Evolutionary conservation across 2,113 vertebrate genomes (phyloP), one percentile per base, ranked within the genome.

Genomic region (Nyctereutes procyonoides): DNA sequence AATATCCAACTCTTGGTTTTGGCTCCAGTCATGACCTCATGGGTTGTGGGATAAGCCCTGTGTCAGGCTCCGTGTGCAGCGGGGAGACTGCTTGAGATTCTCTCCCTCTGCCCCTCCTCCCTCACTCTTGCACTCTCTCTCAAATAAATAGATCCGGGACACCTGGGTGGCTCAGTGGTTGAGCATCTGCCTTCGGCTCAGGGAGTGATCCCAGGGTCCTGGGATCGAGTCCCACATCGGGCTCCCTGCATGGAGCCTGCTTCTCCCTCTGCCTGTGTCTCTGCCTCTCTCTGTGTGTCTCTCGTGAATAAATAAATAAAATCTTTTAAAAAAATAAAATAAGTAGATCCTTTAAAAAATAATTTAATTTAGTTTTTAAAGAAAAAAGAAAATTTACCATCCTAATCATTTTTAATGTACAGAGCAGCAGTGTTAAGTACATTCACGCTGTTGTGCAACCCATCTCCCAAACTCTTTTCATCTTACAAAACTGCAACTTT

Each of bases 401-500:
- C 58, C 56, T 88, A 91, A 38, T 48, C 24, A 20, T n/a, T 79
- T 86, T 65, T 86, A 56, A 32, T 67, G 20, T 56, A 30, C 43
- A 55, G n/a, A 51, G 88, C 35, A 63, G 43, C 55, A 32, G 7
- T 80, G 26, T 80, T 79, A 80, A 67, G 13, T 80, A 80, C 30
- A 56, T 81, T 85, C 71, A 56, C 55, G 3, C 8, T 74, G 38
- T 67, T 19, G n/a, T 83, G 4, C 56, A 85, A 0, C 38, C n/a
- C 20, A 20, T 24, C 87, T 85, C n/a, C 35, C 69, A 90, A 58
- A 58, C 58, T 82, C 48, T 69, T 74, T 91, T 96, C 35, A 9
- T 80, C 63, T 97, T 93, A 10, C 60, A 88, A 71, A 88, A 88
- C 30, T 74, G 62, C 67, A 53, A 28, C 9, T 96, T 58, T 55